Evolutionary conservation across 2,888 invertebrate species (phyloP).

Genomic region (Cerastis rubricosa): DNA sequence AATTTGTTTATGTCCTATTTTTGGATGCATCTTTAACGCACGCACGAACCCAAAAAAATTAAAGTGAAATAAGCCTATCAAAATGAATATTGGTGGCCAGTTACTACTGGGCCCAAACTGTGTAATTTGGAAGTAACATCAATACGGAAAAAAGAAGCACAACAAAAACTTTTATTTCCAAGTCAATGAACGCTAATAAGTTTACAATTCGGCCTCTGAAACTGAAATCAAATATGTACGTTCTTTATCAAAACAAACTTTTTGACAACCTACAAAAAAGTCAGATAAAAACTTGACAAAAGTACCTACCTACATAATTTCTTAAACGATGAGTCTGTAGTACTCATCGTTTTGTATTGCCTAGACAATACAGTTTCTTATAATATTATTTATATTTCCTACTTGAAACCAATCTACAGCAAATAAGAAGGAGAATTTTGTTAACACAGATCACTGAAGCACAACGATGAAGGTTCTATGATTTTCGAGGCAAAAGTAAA

Average conservation of each 20-base stretch:
- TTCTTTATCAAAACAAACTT: conserved; percentile 17
- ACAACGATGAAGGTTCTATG: conserved; percentile 34
- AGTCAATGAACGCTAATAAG: conserved; percentile 20
- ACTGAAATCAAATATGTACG: conserved; percentile 31
- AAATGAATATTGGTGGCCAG: too few relatives aligned
- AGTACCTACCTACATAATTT: background rate
- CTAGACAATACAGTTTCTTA: too few relatives aligned
- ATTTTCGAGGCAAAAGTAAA: conserved; percentile 66
- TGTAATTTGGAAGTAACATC: too few relatives aligned
- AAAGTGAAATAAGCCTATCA: background rate
- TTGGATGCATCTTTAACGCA: background rate
- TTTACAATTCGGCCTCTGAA: conserved; percentile 10
- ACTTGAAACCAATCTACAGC: background rate
- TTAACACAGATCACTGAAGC: conserved; percentile 43
- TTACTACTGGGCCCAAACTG: too few relatives aligned
- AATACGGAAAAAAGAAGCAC: too few relatives aligned
- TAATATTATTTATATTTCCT: too few relatives aligned
- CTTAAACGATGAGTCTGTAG: background rate
- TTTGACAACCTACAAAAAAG: background rate
- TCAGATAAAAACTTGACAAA: conserved; percentile 8
- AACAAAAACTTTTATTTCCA: background rate
- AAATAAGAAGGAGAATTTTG: conserved; percentile 36
- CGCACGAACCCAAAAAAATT: background rate
- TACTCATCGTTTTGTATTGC: too few relatives aligned
- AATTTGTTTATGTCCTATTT: too few relatives aligned